phyloP scores from a whole-genome alignment of 2,113 vertebrate genomes.

The Capra hircus region DNA sequence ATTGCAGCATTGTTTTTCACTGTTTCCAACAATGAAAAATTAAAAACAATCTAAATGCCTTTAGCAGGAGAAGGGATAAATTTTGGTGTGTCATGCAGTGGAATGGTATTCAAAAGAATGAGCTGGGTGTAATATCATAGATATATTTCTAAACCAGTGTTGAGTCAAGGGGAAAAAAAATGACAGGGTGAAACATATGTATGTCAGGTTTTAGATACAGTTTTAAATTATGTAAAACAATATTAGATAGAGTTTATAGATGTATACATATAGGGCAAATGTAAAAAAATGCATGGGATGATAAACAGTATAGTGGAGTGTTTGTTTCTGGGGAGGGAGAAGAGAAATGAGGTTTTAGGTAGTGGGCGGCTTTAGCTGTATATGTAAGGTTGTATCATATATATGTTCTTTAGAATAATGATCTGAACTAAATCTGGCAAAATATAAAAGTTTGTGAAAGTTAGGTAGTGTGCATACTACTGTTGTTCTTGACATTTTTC shows the following conservation, averaged over 20 bases:
- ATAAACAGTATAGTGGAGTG: neutral
- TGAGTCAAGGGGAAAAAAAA: neutral
- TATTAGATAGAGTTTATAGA: neutral
- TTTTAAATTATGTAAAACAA: constrained; percentile 9
- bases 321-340: neutral
- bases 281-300: neutral
- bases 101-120: neutral
- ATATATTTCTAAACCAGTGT: neutral
- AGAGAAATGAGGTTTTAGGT: neutral
- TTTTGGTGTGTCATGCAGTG: neutral
- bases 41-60: constrained; percentile 17
- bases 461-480: neutral
- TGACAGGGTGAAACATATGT: neutral
- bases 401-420: neutral
- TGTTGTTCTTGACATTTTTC: constrained; percentile 1
- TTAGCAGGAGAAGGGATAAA: neutral
- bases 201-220: constrained; percentile 1
- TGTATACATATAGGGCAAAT: neutral
- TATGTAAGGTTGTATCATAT: neutral
- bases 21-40: neutral
- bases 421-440: constrained; percentile 17
- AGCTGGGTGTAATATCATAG: neutral
- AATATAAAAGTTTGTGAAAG: neutral
- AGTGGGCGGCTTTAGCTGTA: neutral
- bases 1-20: neutral